Conservation (phyloP, 1,140 invertebrate species). For the Procambarus virginalis region DNA sequence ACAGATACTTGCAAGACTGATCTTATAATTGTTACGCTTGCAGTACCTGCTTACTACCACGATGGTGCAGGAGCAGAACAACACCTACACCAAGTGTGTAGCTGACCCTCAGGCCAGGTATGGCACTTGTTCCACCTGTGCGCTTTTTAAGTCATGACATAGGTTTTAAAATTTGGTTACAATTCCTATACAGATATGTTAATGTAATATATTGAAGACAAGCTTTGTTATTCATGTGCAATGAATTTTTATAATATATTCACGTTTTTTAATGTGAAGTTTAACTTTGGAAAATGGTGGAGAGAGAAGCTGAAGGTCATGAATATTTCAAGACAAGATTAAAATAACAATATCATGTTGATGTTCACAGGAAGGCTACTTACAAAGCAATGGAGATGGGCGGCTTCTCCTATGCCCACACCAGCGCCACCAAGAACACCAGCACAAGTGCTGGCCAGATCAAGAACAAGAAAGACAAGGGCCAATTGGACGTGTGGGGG, state of each 20-base stretch:
- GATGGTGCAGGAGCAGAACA: slow-evolving; percentile 44
- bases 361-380: not conserved
- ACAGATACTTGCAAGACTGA: too few relatives aligned
- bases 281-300: too few relatives aligned
- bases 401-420: not conserved
- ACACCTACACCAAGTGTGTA: slow-evolving; percentile 7
- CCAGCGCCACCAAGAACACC: not conserved
- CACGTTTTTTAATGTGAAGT: too few relatives aligned
- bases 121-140: not conserved
- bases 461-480: slow-evolving; percentile 4
- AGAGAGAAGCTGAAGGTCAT: too few relatives aligned
- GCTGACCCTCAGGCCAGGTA: slow-evolving; percentile 35
- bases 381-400: slow-evolving; percentile 49
- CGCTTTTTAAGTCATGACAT: too few relatives aligned
- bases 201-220: too few relatives aligned
- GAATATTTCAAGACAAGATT: too few relatives aligned
- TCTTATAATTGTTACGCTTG: not conserved
- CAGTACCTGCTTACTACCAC: not conserved
- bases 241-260: too few relatives aligned
- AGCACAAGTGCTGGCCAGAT: not conserved
- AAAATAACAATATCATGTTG: not conserved
- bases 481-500: slow-evolving; percentile 17
- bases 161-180: too few relatives aligned
- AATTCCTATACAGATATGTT: too few relatives aligned
- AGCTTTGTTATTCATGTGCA: too few relatives aligned